Percentiles rank a stretch among this genome's conserved stretches.
These are phyloP conservation scores for Acanthurus lineatus DNA, from an alignment of 2,797 vertebrate genomes.

Conservation along the genomic window DNA sequence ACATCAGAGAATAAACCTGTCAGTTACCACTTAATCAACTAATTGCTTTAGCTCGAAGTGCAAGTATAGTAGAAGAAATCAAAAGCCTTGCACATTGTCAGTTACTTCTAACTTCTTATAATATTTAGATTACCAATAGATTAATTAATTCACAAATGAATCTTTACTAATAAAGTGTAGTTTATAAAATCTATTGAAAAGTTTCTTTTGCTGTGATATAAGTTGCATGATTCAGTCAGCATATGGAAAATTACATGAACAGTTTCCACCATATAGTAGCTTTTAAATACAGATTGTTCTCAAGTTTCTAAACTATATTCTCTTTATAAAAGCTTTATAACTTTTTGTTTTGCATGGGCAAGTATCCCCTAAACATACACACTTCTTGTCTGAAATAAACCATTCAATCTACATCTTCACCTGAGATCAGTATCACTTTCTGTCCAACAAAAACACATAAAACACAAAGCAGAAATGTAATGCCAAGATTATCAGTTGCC, in stretches of 20 bases:
- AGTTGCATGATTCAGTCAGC: background rate
- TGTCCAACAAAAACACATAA: background rate
- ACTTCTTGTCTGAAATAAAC: background rate
- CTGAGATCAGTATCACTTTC: background rate
- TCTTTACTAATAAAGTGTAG: background rate
- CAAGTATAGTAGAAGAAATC: background rate
- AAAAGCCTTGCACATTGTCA: background rate
- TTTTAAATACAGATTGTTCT: constrained; percentile 8
- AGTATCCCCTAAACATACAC: background rate
- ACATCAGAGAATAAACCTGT: background rate
- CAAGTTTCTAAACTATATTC: background rate
- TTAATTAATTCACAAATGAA: background rate
- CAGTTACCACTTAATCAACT: background rate
- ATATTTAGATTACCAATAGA: background rate
- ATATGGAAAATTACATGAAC: background rate
- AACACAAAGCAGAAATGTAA: background rate
- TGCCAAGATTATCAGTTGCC: constrained; percentile 1
- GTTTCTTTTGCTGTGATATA: background rate
- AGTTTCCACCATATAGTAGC: background rate
- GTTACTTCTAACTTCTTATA: background rate
- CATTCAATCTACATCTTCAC: constrained; percentile 4
- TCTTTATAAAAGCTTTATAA: background rate
- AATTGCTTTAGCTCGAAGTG: background rate
- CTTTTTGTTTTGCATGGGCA: background rate
- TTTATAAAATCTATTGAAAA: background rate